These are phyloP conservation scores for Volucella zonaria DNA, from an alignment of 2,888 invertebrate species.

Conservation along the genomic window DNA sequence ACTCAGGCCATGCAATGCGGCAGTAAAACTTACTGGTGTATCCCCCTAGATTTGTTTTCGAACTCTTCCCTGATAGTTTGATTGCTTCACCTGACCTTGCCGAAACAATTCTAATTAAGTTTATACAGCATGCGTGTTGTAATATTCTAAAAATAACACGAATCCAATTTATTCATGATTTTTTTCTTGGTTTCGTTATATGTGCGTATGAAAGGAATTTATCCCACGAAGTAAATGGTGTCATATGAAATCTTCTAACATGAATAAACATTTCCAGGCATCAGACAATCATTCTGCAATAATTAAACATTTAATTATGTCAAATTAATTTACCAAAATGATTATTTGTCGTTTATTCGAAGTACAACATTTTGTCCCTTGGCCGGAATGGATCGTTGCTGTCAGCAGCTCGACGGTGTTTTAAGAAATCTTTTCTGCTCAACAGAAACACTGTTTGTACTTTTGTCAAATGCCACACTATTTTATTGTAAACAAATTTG, in stretches of 20 bases:
- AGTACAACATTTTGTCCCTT: constrained; percentile 25
- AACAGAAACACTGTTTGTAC: neutral
- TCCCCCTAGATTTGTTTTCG: neutral
- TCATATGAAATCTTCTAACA: neutral
- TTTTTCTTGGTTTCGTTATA: neutral
- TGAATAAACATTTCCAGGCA: neutral
- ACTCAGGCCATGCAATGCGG: constrained; percentile 24
- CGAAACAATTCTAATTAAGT: constrained; percentile 45
- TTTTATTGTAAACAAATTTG: constrained; percentile 60
- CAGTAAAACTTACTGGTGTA: constrained; percentile 7
- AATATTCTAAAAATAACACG: constrained; percentile 66
- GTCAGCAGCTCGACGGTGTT: neutral
- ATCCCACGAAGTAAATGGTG: neutral
- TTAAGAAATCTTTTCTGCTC: neutral
- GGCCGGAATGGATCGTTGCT: neutral
- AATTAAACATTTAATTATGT: neutral
- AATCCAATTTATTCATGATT: constrained; percentile 33
- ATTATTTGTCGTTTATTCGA: neutral
- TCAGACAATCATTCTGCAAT: too few species aligned
- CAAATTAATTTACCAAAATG: constrained; percentile 22
- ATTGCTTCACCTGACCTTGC: constrained; percentile 41
- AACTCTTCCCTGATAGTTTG: constrained; percentile 6
- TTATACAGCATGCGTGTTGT: constrained; percentile 38
- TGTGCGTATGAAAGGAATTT: constrained; percentile 9
- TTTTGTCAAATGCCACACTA: constrained; percentile 13